Base-by-base conservation (phyloP, 1,140 invertebrate species). In the Dolichoris vasculosae region DNA sequence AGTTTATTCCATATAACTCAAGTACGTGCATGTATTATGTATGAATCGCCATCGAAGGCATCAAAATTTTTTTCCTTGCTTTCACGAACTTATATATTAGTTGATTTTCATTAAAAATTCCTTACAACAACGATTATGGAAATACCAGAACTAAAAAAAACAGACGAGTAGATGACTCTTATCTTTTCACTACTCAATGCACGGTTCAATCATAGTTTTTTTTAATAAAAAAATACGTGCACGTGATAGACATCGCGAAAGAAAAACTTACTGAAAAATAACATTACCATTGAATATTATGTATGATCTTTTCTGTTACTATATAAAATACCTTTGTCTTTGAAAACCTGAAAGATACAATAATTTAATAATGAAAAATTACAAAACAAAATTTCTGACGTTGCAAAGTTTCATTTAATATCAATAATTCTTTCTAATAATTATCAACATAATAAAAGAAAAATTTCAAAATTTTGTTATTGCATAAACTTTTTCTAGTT, bases 31-130 rank as follows among this genome's bases (percentile, higher is more conserved):
- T 46, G 23, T 59, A 26, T 67, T 67, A 11, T 9, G 15, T 32
- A 32, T 23, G 30, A 3, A 67, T 67, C 30, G 30, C 15, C 30
- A 32, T 35, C 32, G 13, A 67, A 1, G 6, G 0, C 32, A 67
- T 67, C 32, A 17, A 67, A 1, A 20, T 69, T 35, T 69, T 69
- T 38, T 69, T 35, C 32, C 26, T 69, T 35, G 32, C 17, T 38
- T 38, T 69, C 15, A 4, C 0, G 11, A 59, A 13, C 9, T 3
- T 26, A 26, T 26, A 20, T 26, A 26, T 59, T 59, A 15, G 32
- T 30, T 30, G 15, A 69, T 35, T 69, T 69, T 69, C 67, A 69
- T 69, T 69, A 69, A 69, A 69, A 23, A 69, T 20, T 69, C 35
- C 35, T 20, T 20, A 2, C 67, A 69, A 40, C 17, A 3, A 38